phyloP scores from a whole-genome alignment of 2,797 vertebrate species.

The Gambelia wislizenii region DNA sequence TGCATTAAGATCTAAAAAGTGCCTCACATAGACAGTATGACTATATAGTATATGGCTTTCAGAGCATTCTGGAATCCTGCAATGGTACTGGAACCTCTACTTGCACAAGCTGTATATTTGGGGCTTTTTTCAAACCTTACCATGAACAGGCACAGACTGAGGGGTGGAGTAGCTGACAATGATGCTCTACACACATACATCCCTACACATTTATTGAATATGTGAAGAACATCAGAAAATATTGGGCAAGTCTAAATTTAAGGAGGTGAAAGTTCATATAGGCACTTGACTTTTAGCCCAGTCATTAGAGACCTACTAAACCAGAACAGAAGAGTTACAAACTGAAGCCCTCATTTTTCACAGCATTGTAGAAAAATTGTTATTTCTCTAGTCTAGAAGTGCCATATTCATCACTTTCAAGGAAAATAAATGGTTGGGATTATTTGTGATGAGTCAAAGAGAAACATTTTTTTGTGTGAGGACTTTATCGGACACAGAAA shows the following conservation, averaged over 20 bases:
- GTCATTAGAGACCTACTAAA: background rate
- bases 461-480: too few relatives aligned
- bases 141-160: background rate
- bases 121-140: background rate
- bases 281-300: background rate
- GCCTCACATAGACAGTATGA: background rate
- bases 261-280: background rate
- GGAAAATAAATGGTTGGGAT: constrained; percentile 34
- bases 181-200: background rate
- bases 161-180: background rate
- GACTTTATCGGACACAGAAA: too few relatives aligned
- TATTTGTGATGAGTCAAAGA: constrained; percentile 41
- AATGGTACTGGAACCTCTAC: background rate
- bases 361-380: constrained; percentile 39
- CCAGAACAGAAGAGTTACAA: constrained; percentile 6
- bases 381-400: constrained; percentile 37
- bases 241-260: background rate
- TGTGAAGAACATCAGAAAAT: background rate
- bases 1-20: background rate
- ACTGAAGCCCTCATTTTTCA: constrained; percentile 30
- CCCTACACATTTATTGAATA: background rate
- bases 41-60: background rate
- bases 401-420: constrained; percentile 62
- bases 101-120: background rate
- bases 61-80: background rate